A percentile compares a stretch with the other conserved stretches of the same genome.
Conservation (phyloP, 2,113 vertebrate genomes). For the Dipodomys merriami region DNA sequence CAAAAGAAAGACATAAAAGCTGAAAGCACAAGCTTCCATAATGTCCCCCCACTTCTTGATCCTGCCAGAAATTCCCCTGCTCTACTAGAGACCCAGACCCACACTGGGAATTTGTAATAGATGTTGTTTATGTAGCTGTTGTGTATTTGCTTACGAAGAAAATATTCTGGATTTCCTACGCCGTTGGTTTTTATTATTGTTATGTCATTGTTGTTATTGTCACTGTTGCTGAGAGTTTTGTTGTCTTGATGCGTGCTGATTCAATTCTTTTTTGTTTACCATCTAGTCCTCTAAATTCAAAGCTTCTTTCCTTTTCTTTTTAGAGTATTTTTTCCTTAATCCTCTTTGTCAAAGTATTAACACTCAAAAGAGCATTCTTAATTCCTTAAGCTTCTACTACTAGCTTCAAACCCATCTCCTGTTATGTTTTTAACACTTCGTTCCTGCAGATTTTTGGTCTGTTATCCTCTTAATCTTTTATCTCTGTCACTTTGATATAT, state of each 20-base stretch:
- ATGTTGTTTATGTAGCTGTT: neutral
- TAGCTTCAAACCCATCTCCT: conserved; percentile 50
- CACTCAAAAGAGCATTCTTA: conserved; percentile 52
- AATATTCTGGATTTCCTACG: neutral
- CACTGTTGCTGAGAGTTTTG: conserved; percentile 29
- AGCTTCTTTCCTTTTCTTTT: conserved; percentile 56
- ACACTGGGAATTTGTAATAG: neutral
- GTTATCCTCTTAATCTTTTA: conserved; percentile 55
- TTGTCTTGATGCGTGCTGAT: conserved; percentile 1
- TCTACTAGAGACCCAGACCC: neutral
- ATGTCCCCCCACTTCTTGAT: neutral
- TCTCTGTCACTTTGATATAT: conserved; percentile 67
- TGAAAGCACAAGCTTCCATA: neutral
- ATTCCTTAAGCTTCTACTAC: conserved; percentile 64
- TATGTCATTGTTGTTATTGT: neutral
- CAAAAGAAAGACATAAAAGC: neutral
- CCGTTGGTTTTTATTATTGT: neutral
- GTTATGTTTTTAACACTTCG: conserved; percentile 47
- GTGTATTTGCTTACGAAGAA: neutral
- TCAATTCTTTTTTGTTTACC: conserved; percentile 46
- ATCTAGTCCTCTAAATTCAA: conserved; percentile 34
- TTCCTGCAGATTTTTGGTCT: neutral
- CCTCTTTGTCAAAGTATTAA: conserved; percentile 68
- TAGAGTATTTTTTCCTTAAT: conserved; percentile 69
- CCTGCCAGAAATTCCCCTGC: neutral